These are phyloP conservation scores for Anas georgica DNA, from an alignment of 2,797 vertebrate genomes.

Conservation along the genomic window DNA sequence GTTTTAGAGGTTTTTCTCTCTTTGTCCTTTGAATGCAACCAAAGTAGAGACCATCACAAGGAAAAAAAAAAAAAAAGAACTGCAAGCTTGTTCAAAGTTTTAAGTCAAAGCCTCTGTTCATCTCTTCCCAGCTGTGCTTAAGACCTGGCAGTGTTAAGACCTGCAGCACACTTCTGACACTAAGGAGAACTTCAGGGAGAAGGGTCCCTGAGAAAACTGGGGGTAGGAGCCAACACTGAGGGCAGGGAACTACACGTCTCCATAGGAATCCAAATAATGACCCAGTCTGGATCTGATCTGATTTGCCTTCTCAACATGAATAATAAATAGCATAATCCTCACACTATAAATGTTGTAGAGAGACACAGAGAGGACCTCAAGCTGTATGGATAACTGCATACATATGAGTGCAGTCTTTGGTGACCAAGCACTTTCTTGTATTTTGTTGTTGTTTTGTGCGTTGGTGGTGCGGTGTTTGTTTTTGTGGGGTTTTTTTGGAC, in stretches of 20 bases:
- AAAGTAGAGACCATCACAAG: neutral
- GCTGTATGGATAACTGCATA: neutral
- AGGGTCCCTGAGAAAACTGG: rapidly evolving
- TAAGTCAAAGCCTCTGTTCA: neutral
- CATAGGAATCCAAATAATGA: neutral
- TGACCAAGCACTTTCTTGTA: neutral
- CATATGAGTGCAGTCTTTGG: neutral
- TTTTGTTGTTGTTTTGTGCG: neutral
- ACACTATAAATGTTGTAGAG: neutral
- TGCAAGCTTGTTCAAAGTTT: neutral
- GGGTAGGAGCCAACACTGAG: neutral
- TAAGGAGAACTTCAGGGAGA: neutral
- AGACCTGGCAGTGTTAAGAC: neutral
- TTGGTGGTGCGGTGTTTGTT: no score
- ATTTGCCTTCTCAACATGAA: neutral
- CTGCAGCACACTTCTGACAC: neutral
- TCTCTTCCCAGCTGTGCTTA: rapidly evolving
- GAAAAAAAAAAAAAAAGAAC: neutral
- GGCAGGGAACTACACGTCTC: neutral
- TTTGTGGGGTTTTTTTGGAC: neutral
- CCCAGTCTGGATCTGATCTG: neutral
- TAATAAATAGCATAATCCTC: neutral
- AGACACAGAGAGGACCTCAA: neutral
- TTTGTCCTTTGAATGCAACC: neutral
- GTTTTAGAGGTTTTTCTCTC: neutral